Percentiles rank a stretch among this genome's conserved stretches.
Evolutionary conservation across 2,113 vertebrate genomes (phyloP).

Genomic region (Amblyopsis rosae): DNA sequence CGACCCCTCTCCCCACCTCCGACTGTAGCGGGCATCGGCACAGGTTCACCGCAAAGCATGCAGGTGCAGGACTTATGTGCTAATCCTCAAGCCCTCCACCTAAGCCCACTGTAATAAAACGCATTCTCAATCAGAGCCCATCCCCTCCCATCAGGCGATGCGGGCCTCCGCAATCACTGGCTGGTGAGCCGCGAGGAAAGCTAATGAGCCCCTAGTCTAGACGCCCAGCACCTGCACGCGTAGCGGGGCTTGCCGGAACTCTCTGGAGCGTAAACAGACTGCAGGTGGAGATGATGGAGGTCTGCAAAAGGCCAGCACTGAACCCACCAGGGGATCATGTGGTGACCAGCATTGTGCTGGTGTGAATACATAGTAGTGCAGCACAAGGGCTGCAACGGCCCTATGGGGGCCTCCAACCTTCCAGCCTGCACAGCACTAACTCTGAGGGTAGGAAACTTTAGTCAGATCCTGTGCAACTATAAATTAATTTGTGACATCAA

Average conservation of each 20-base stretch:
- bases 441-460: conserved; percentile 42
- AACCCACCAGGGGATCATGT: conserved; percentile 54
- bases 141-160: conserved; percentile 67
- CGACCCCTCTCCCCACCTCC: conserved; percentile 51
- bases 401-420: conserved; percentile 44
- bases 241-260: conserved; percentile 41
- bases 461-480: background rate
- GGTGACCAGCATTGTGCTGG: conserved; percentile 53
- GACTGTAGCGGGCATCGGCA: conserved; percentile 60
- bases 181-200: conserved; percentile 75
- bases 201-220: conserved; percentile 79
- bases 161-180: conserved; percentile 75
- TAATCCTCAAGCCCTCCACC: conserved; percentile 71
- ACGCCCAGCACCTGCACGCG: conserved; percentile 73
- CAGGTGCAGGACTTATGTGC: conserved; percentile 77
- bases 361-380: conserved; percentile 61
- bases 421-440: conserved; percentile 43
- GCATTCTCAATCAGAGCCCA: conserved; percentile 77
- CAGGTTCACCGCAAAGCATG: conserved; percentile 62
- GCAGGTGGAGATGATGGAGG: conserved; percentile 69
- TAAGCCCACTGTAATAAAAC: conserved; percentile 78
- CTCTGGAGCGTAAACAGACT: conserved; percentile 54
- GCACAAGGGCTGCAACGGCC: background rate
- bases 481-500: conserved; percentile 53
- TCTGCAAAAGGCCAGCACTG: conserved; percentile 62